Conservation (phyloP, 30 jellyfish, hydroid and myxozoan species). For the Cassiopea andromeda region DNA sequence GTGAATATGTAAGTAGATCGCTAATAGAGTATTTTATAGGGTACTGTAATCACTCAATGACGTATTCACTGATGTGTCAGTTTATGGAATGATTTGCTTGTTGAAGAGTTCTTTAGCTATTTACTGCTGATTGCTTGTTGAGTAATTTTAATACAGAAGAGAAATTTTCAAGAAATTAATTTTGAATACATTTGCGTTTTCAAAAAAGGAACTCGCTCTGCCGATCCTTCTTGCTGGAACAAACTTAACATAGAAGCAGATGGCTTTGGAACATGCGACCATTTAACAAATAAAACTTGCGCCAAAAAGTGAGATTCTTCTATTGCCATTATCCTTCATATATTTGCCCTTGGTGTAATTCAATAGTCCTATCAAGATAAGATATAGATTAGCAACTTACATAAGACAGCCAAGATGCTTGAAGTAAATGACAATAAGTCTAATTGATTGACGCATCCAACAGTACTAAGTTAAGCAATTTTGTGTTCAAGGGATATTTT, state of each 20-base stretch:
- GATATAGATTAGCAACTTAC: background rate
- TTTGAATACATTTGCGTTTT: background rate
- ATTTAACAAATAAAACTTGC: slow-evolving; percentile 68
- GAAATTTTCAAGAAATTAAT: background rate
- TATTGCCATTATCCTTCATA: background rate
- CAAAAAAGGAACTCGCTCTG: slow-evolving; percentile 63
- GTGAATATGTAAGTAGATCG: too few relatives aligned
- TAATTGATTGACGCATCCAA: too few relatives aligned
- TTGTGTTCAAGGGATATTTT: slow-evolving; percentile 46
- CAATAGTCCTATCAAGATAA: background rate
- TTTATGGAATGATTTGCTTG: background rate
- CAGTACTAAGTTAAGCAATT: too few relatives aligned
- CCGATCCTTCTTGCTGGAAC: slow-evolving; percentile 80
- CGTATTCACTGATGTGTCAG: background rate
- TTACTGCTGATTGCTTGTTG: too few relatives aligned
- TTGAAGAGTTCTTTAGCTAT: background rate
- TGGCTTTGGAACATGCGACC: slow-evolving; percentile 94
- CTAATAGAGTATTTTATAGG: too few relatives aligned
- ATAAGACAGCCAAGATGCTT: too few relatives aligned
- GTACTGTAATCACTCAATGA: background rate
- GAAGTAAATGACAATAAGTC: too few relatives aligned
- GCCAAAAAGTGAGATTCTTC: slow-evolving; percentile 43
- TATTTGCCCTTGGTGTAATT: background rate
- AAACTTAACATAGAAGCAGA: slow-evolving; percentile 70
- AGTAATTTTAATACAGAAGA: too few relatives aligned